Percentiles rank a stretch among this genome's conserved stretches.
phyloP scores from a whole-genome alignment of 2,113 vertebrate species.

The Podiceps cristatus region DNA sequence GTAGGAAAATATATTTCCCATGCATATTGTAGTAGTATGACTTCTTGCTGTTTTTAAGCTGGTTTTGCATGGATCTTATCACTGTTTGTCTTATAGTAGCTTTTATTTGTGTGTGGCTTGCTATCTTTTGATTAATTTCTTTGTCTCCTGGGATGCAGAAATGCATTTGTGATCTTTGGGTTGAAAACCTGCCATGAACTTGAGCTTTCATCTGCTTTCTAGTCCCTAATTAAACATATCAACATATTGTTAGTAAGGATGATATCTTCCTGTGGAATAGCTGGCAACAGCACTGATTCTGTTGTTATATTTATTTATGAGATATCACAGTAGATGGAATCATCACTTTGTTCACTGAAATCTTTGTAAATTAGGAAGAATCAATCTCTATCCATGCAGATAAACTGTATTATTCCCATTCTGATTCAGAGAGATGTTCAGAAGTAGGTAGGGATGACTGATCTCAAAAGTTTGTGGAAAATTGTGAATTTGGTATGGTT shows the following conservation, averaged over 20 bases:
- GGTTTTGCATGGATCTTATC: background rate
- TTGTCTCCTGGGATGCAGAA: background rate
- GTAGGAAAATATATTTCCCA: background rate
- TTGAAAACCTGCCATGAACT: background rate
- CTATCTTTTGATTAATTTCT: background rate
- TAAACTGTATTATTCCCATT: background rate
- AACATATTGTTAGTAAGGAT: background rate
- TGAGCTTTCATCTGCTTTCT: constrained; percentile 4
- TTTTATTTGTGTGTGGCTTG: background rate
- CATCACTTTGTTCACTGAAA: background rate
- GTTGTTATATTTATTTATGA: background rate
- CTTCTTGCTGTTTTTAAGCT: background rate
- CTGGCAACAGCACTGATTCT: background rate
- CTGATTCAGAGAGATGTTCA: background rate
- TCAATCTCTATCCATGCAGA: background rate
- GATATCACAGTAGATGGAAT: background rate
- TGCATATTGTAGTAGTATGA: background rate
- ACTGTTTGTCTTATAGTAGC: background rate
- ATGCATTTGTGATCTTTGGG: background rate
- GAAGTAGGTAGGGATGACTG: background rate
- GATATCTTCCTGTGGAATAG: background rate
- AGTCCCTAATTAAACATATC: background rate
- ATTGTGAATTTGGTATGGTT: background rate
- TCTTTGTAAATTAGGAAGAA: background rate
- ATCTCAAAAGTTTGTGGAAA: background rate